Conservation (phyloP, 2,797 vertebrate genomes). For the Chaunax sp. region DNA sequence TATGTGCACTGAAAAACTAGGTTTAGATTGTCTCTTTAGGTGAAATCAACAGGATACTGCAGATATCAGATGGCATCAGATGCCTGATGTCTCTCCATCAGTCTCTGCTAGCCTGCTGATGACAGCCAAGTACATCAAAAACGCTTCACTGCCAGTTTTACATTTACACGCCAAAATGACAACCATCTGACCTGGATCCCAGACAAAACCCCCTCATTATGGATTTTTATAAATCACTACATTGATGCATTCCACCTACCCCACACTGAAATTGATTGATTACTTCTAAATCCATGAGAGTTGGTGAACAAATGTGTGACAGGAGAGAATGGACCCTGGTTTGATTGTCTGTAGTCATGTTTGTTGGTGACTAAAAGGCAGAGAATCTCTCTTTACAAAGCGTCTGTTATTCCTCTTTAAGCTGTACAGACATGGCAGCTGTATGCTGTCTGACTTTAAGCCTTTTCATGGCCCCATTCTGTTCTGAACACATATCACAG, state of each 20-base stretch:
- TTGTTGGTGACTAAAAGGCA: constrained; percentile 51
- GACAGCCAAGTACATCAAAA: constrained; percentile 48
- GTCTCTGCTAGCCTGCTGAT: constrained; percentile 53
- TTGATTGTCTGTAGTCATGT: constrained; percentile 57
- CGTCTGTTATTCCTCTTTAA: constrained; percentile 61
- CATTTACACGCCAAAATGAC: constrained; percentile 36
- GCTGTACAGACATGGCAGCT: constrained; percentile 44
- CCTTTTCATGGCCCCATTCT: constrained; percentile 56
- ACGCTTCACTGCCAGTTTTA: constrained; percentile 30
- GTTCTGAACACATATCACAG: constrained; percentile 45
- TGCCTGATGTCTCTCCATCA: constrained; percentile 25
- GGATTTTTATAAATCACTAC: constrained; percentile 29
- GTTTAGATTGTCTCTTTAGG: too few species aligned
- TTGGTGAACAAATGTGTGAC: constrained; percentile 61
- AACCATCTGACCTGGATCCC: constrained; percentile 38
- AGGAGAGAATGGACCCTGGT: constrained; percentile 48
- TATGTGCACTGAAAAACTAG: too few species aligned
- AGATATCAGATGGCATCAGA: constrained; percentile 63
- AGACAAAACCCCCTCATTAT: constrained; percentile 39
- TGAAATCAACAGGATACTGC: constrained; percentile 64
- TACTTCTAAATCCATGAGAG: constrained; percentile 58
- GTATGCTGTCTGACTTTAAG: constrained; percentile 60
- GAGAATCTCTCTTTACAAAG: constrained; percentile 42
- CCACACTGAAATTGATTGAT: constrained; percentile 52
- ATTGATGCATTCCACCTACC: constrained; percentile 32